Percentiles rank a stretch among this genome's conserved stretches.
These are phyloP conservation scores for Ceratosolen fusciceps DNA, from an alignment of 1,140 invertebrate species.

Conservation along the genomic window DNA sequence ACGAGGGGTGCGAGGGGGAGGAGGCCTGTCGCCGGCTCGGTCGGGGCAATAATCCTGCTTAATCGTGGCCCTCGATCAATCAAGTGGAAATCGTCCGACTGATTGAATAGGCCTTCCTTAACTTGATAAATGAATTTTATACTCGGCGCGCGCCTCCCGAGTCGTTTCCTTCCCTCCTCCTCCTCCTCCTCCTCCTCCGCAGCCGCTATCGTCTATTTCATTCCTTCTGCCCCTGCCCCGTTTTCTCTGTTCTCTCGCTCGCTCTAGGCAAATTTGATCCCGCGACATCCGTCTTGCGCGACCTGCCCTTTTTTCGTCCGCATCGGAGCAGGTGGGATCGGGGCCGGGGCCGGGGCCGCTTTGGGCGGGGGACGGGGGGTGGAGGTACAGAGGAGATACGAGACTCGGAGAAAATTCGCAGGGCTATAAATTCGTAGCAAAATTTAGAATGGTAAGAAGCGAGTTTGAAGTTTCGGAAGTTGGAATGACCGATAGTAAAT, in stretches of 20 bases:
- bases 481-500: slow-evolving; percentile 9
- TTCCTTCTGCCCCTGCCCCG: too few species aligned
- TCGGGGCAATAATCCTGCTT: background rate
- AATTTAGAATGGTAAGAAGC: background rate
- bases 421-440: background rate
- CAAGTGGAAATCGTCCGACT: background rate
- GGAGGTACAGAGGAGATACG: slow-evolving; percentile 4
- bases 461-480: background rate
- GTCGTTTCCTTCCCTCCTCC: background rate
- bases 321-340: too few species aligned
- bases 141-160: background rate
- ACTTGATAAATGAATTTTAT: slow-evolving; percentile 14
- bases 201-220: too few species aligned
- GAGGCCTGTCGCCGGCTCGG: too few species aligned
- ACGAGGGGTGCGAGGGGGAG: too few species aligned
- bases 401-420: background rate
- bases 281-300: too few species aligned
- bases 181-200: too few species aligned
- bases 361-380: too few species aligned
- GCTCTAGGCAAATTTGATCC: too few species aligned
- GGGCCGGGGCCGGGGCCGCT: too few species aligned
- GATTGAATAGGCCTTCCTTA: background rate
- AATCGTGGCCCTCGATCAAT: background rate
- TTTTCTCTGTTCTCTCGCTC: too few species aligned
- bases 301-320: too few species aligned